Evolutionary conservation across 1,140 invertebrate species (phyloP).

Genomic region (Drosophila rufa): DNA sequence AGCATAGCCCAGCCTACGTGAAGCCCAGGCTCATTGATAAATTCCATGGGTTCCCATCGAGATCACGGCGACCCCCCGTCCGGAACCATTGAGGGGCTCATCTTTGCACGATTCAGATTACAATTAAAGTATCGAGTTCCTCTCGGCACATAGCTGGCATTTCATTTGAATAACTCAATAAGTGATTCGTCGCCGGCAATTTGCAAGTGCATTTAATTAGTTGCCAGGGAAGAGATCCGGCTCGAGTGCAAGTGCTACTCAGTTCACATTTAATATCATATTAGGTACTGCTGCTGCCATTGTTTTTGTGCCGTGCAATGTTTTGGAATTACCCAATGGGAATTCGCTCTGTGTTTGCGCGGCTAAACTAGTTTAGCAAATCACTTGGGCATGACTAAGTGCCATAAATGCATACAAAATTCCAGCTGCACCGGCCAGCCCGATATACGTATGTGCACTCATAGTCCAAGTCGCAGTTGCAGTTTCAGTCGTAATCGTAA

Average conservation of each 20-base stretch:
- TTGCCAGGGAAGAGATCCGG: slow-evolving; percentile 65
- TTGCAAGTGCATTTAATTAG: slow-evolving; percentile 71
- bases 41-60: slow-evolving; percentile 23
- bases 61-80: slow-evolving; percentile 1
- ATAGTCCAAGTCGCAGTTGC: slow-evolving; percentile 16
- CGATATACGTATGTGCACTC: background rate
- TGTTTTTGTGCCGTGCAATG: slow-evolving; percentile 65
- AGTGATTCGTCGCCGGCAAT: slow-evolving; percentile 59
- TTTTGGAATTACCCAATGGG: slow-evolving; percentile 74
- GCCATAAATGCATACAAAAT: slow-evolving; percentile 82
- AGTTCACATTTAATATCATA: slow-evolving; percentile 73
- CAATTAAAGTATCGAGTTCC: slow-evolving; percentile 69
- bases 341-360: slow-evolving; percentile 43
- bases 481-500: slow-evolving; percentile 40
- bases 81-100: slow-evolving; percentile 26
- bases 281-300: slow-evolving; percentile 63
- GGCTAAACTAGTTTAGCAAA: slow-evolving; percentile 79
- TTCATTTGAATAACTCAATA: slow-evolving; percentile 78
- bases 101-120: slow-evolving; percentile 52
- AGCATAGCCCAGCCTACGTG: slow-evolving; percentile 26
- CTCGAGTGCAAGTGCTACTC: slow-evolving; percentile 42
- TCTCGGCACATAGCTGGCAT: slow-evolving; percentile 72
- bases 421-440: slow-evolving; percentile 27
- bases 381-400: slow-evolving; percentile 81
- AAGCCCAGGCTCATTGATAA: slow-evolving; percentile 35